Conservation (phyloP, 2,888 invertebrate genomes). For the Leptarthrus brevirostris region DNA sequence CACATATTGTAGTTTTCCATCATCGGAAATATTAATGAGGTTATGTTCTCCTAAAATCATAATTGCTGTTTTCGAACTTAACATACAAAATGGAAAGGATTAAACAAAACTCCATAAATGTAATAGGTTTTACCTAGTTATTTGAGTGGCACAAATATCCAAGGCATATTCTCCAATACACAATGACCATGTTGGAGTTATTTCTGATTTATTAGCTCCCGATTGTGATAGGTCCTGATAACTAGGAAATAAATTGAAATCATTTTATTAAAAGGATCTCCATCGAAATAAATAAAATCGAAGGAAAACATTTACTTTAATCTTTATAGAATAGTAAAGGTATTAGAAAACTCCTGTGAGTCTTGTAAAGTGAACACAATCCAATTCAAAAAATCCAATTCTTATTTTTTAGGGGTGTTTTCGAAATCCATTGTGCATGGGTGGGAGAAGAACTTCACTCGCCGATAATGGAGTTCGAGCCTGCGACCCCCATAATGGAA, state of each 20-base stretch:
- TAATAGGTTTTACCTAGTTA: slow-evolving; percentile 59
- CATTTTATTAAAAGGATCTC: too few relatives aligned
- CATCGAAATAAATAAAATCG: too few relatives aligned
- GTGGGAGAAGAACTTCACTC: too few relatives aligned
- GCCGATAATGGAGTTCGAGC: too few relatives aligned
- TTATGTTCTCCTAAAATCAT: slow-evolving; percentile 86
- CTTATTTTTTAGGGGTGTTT: too few relatives aligned
- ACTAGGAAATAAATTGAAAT: slow-evolving; percentile 66
- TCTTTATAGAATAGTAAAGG: too few relatives aligned
- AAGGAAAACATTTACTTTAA: too few relatives aligned
- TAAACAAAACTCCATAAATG: not conserved
- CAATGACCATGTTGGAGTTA: slow-evolving; percentile 64
- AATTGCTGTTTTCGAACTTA: slow-evolving; percentile 77
- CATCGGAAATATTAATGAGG: slow-evolving; percentile 82
- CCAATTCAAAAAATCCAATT: too few relatives aligned
- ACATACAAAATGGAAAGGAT: slow-evolving; percentile 56
- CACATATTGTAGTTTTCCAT: slow-evolving; percentile 83
- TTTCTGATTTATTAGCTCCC: slow-evolving; percentile 71
- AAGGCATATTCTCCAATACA: slow-evolving; percentile 77
- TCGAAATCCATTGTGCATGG: too few relatives aligned
- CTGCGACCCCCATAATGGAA: too few relatives aligned
- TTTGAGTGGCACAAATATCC: slow-evolving; percentile 67
- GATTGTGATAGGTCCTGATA: slow-evolving; percentile 83
- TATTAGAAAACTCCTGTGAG: too few relatives aligned
- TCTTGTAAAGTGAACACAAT: too few relatives aligned